Base-by-base conservation (phyloP, 92 coral and sea anemone species). In the Galaxea fascicularis region DNA sequence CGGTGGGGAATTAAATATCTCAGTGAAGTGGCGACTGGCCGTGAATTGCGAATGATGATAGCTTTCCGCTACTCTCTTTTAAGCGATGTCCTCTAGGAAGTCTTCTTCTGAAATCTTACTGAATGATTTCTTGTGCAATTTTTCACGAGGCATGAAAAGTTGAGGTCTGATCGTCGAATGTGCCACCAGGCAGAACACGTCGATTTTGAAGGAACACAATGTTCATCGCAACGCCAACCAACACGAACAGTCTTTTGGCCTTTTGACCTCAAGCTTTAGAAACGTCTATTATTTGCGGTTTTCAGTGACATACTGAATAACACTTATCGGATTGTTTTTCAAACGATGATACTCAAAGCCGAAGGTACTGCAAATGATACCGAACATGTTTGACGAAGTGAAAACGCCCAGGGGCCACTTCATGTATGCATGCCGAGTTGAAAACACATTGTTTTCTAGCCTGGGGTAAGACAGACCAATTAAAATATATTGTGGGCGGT, bases 201-300 rank as follows among this genome's bases (percentile, higher is more conserved):
- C 41, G 66, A 24, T 13, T 28, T 49, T 4, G 2, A 31, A 46
- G 16, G 53, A 65, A 29, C 27, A 67, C 65, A 79, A 13, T n/a
- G n/a, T n/a, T n/a, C 63, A 53, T 16, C 35, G 66, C 63, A 41
- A 79, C 14, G 62, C 51, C 29, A 35, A 71, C 27, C 18, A 39
- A 82, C 71, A 69, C 30, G 68, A 11, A 58, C 41, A 35, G 41
- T 35, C 41, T 35, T 78, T 63, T 27, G 77, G 77, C 86, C 86
- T 71, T 70, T 69, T 70, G 69, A 58, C 77, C 86, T 30, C 57
- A 24, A 26, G 67, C 78, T 71, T 47, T 31, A 58, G 68, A 44
- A 71, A 60, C 54, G 70, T 59, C 78, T 46, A 25, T 47, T 82
- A 41, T 25, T 54, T 62, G 78, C 59, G 86, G 53, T 54, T 71